These are phyloP conservation scores for Homarus gammarus DNA, from an alignment of 2,888 invertebrate genomes.

Conservation along the genomic window DNA sequence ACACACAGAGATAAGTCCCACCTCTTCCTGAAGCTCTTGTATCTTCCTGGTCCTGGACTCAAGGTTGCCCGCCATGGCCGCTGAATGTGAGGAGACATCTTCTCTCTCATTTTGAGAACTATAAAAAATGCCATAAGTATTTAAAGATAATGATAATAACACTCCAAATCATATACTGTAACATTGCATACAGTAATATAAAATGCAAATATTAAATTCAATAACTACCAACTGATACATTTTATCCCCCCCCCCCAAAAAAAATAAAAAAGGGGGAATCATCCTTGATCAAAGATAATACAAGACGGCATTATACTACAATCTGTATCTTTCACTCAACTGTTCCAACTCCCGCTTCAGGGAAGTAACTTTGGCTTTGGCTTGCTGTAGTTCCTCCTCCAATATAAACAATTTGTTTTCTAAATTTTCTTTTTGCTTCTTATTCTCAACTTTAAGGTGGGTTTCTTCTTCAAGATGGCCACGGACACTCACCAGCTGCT, in stretches of 20 bases:
- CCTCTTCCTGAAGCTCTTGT: slow-evolving; percentile 69
- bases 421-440: slow-evolving; percentile 28
- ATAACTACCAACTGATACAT: too few species aligned
- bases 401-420: slow-evolving; percentile 31
- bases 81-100: slow-evolving; percentile 50
- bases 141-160: neutral
- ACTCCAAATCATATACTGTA: neutral
- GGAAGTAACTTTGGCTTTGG: slow-evolving; percentile 33
- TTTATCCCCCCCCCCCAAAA: too few species aligned
- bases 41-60: slow-evolving; percentile 56
- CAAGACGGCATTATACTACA: too few species aligned
- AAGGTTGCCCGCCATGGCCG: slow-evolving; percentile 67
- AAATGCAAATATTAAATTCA: neutral
- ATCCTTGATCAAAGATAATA: slow-evolving; percentile 4
- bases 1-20: too few species aligned
- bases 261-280: neutral
- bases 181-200: neutral
- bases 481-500: slow-evolving; percentile 47
- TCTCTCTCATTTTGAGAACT: slow-evolving; percentile 67
- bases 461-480: slow-evolving; percentile 64
- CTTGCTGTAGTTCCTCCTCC: slow-evolving; percentile 42
- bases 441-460: slow-evolving; percentile 13
- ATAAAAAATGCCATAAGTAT: slow-evolving; percentile 3
- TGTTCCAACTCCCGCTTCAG: slow-evolving; percentile 57
- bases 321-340: slow-evolving; percentile 32